Base-by-base conservation (phyloP, 2,888 invertebrate species). In the Buathra laborator region DNA sequence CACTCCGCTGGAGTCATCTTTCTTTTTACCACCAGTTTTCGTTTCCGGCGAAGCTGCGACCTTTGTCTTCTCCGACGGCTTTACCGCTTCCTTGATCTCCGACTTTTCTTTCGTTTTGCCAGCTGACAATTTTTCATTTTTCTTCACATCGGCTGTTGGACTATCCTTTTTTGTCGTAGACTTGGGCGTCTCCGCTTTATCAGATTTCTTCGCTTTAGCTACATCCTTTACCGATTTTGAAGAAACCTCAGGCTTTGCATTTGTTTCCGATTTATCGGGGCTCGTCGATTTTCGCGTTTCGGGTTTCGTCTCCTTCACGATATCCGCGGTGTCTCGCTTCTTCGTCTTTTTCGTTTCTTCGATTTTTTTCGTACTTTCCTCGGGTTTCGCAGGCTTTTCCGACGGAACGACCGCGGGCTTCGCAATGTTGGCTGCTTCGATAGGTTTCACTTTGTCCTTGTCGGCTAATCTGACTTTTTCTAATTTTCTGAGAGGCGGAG, bases 381-480 rank as follows among this genome's bases (percentile, higher is more conserved):
- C 76, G 14, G 46, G 66, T 44, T 79, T 51, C 29, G 46, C 16
- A 7, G 51, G 19, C 24, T 85, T 75, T 72, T 75, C 51, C 0
- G 72, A 12, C 12, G 56, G 32, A 9, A 62, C 16, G 24, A 68
- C 53, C 1, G 43, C 72, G 7, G 78, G 29, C 72, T 81, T 86
- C 0, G 56, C 9, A 10, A 29, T 19, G 7, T 46, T 46, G n/a
- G 9, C 14, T 14, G 53, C 16, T 56, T 90, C 89, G 4, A 68
- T 48, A 5, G 87, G 81, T 83, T 80, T 89, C 3, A 80, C 29
- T 72, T 89, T 92, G 7, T 90, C 90, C 67, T 92, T 93, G 79
- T 93, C 91, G 3, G 91, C 92, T 56, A 86, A 83, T 85, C 90
- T 89, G 1, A 93, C 91, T 83, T 92, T 93, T 77, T 93, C 91